Base-by-base conservation (phyloP, 2,797 vertebrate species). In the Hafferia zeledoni region DNA sequence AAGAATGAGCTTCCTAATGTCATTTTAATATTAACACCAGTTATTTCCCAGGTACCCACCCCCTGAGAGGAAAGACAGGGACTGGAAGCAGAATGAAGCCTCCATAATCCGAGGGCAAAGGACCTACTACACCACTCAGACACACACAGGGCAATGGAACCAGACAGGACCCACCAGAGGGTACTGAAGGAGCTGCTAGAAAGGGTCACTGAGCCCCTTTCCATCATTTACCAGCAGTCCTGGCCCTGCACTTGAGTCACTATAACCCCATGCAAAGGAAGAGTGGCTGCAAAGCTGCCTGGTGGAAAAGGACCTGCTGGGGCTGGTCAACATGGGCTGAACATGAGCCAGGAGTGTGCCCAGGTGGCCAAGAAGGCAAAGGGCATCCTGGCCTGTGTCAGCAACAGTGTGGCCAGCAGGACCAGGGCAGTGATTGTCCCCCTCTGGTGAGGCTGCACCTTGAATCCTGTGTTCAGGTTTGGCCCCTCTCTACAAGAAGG, bases 401-500 rank as follows among this genome's bases (percentile, higher is more conserved):
- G 59, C 0, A 65, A 8, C 0, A 23, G 7, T 9, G 18, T 31
- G n/a, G 6, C 6, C 52, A 17, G 19, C 23, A 49, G 64, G 20
- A n/a, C 2, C 9, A 44, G 9, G 59, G 15, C 22, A 49, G 28
- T 5, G 35, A 2, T 4, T 13, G 3, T n/a, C 28, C 20, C 43
- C 2, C 23, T 33, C 2, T 9, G 3, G 3, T 20, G 56, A 28
- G 3, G 25, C 11, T 25, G 27, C 27, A 49, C 12, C 12, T 82
- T 0, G 0, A 17, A 1, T 27, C 2, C 6, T 59, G 23, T 15
- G 16, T 9, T 3, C 25, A 46, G 15, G 13, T 28, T 0, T 64
- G 22, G 33, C 30, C 7, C 4, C 13, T 76, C 16, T 41, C 4
- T 20, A 1, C 33, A 43, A 13, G 24, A 13, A 31, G 11, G 31